These are phyloP conservation scores for Triplophysa yarkandensis DNA, from an alignment of 2,797 vertebrate genomes.

Conservation along the genomic window DNA sequence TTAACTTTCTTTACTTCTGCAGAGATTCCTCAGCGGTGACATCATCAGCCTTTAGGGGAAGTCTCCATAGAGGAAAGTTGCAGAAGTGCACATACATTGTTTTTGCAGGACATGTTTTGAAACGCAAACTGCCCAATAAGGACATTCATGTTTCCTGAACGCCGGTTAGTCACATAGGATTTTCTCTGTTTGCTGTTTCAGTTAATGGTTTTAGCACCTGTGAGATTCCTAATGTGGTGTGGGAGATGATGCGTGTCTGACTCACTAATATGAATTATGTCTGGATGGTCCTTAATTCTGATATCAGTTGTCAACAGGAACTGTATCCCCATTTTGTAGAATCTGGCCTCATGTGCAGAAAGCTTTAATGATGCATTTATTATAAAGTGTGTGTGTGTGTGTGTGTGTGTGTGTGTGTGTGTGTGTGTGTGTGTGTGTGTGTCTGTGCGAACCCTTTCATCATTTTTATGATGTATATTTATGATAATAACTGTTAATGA, in stretches of 20 bases:
- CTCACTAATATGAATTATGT: constrained; percentile 13
- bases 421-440: neutral
- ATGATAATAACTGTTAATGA: constrained; percentile 3
- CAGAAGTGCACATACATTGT: constrained; percentile 27
- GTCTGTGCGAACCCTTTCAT: constrained; percentile 15
- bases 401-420: too few species aligned
- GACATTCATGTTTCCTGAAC: constrained; percentile 2
- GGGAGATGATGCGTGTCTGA: constrained; percentile 27
- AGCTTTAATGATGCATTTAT: neutral
- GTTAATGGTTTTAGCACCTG: constrained; percentile 28
- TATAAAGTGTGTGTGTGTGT: neutral
- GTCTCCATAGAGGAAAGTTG: constrained; percentile 18
- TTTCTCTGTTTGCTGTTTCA: constrained; percentile 15
- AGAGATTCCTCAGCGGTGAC: constrained; percentile 68
- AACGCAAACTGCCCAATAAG: neutral
- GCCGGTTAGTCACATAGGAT: constrained; percentile 5
- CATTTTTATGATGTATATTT: constrained; percentile 15
- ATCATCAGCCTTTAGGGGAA: constrained; percentile 59
- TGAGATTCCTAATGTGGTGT: neutral
- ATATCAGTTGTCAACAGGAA: constrained; percentile 3
- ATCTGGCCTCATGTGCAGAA: neutral
- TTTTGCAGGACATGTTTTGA: constrained; percentile 35
- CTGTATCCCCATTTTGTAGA: neutral
- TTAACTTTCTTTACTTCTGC: constrained; percentile 63
- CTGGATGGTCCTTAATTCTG: neutral